phyloP scores from a whole-genome alignment of 2,113 vertebrate genomes.

The Entomyzon cyanotis region DNA sequence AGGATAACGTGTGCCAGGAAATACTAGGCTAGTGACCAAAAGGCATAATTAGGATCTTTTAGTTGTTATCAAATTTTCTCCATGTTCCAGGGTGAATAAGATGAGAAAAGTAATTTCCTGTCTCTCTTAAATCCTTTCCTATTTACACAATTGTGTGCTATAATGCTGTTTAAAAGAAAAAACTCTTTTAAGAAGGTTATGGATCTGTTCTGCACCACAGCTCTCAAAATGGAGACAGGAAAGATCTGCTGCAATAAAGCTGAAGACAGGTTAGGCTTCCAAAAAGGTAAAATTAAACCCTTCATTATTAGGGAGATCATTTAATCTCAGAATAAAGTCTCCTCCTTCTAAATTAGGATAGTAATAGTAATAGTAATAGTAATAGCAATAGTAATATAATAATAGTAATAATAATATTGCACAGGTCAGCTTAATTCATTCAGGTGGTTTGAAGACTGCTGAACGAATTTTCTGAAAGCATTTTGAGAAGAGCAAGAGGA shows the following conservation, averaged over 20 bases:
- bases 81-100: constrained; percentile 8
- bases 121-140: constrained; percentile 20
- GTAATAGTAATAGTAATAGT: not conserved
- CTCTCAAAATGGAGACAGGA: not conserved
- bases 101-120: constrained; percentile 25
- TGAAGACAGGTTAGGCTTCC: not conserved
- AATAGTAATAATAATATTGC: not conserved
- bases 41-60: not conserved
- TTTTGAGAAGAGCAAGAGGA: not conserved
- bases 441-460: not conserved
- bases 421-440: not conserved
- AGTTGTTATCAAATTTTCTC: not conserved
- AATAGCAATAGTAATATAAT: not conserved
- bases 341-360: not conserved
- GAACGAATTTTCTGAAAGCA: not conserved
- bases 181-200: not conserved
- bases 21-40: not conserved
- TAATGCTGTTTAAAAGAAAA: constrained; percentile 24
- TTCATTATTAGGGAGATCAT: not conserved
- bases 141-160: constrained; percentile 15
- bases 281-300: not conserved
- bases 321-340: not conserved
- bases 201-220: constrained; percentile 2
- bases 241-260: not conserved
- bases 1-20: not conserved